A percentile compares a stretch with the other conserved stretches of the same genome.
Evolutionary conservation across 2,888 invertebrate species (phyloP).

Genomic region (Luperina testacea): DNA sequence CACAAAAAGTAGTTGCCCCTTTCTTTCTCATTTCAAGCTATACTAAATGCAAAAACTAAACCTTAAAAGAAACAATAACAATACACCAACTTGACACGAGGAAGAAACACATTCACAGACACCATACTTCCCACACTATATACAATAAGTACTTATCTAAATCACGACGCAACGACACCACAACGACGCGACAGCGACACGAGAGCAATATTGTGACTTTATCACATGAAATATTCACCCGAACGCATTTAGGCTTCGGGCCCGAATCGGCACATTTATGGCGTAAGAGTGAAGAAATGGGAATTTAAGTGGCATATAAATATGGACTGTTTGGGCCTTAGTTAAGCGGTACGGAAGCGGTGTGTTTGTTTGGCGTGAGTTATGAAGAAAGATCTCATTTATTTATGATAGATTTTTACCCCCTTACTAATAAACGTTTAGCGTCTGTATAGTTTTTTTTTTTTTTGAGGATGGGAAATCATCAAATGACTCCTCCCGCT

Average conservation of each 20-base stretch:
- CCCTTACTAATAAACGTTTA: too few relatives aligned
- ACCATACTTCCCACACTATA: constrained; percentile 31
- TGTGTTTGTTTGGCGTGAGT: constrained; percentile 36
- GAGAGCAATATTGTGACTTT: constrained; percentile 30
- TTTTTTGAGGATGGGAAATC: too few relatives aligned
- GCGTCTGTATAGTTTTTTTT: too few relatives aligned
- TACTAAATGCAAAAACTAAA: background rate
- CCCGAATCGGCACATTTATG: constrained; percentile 70
- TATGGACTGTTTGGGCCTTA: constrained; percentile 53
- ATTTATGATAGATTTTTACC: constrained; percentile 20
- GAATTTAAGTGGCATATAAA: constrained; percentile 75
- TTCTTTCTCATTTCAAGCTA: background rate
- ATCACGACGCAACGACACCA: constrained; percentile 52
- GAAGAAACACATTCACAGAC: background rate
- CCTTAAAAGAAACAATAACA: background rate
- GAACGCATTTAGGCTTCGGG: constrained; percentile 48
- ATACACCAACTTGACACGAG: background rate
- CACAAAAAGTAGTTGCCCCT: background rate
- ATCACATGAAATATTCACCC: constrained; percentile 63
- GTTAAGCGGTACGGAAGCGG: constrained; percentile 5
- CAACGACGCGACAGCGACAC: constrained; percentile 36
- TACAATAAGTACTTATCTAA: constrained; percentile 62
- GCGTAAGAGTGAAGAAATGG: constrained; percentile 70
- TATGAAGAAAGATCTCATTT: constrained; percentile 31
- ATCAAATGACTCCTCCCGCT: too few relatives aligned